Evolutionary conservation across 2,888 invertebrate species (phyloP), one percentile per base, ranked within the genome.

Genomic region (Agriotes lineatus): DNA sequence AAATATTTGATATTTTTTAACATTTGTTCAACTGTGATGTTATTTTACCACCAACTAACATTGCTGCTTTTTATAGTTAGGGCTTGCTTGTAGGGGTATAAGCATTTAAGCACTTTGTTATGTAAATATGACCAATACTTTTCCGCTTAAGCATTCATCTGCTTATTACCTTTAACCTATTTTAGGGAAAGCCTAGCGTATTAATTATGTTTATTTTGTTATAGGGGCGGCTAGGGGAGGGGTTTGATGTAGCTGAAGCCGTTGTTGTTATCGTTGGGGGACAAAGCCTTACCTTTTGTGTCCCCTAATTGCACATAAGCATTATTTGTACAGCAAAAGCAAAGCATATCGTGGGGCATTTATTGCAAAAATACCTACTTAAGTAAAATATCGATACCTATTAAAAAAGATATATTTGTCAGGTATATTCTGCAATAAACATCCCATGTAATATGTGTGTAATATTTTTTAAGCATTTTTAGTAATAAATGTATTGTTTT

Each of bases 241-340:
- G 42, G 5, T 18, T 61, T 69, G 79, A 75, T 70, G 76, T 77
- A 76, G 78, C 80, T 78, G 77, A 81, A 82, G 81, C 81, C 78
- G 77, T 66, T 66, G 79, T 74, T 80, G 80, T 80, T 81, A 81
- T 78, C 82, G 82, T 79, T 83, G 82, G 81, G 80, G 82, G 82
- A 82, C 81, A 20, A 68, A 74, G 75, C 50, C 83, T 82, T 83
- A 82, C 83, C 83, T 83, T 78, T 66, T 54, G 61, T 61, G 69
- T 72, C 72, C 77, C 72, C 70, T 63, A 68, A 33, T 58, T 75
- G 75, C 73, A 66, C 54, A 52, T 7, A 74, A 74, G 72, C 73
- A 71, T 76, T 72, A 70, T 68, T 57, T 62, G n/a, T 67, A 67
- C 67, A 67, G 67, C 67, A 62, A 50, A 62, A 62, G 67, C 62